Conservation (phyloP, 2,113 vertebrate species). For the Nesoenas mayeri region DNA sequence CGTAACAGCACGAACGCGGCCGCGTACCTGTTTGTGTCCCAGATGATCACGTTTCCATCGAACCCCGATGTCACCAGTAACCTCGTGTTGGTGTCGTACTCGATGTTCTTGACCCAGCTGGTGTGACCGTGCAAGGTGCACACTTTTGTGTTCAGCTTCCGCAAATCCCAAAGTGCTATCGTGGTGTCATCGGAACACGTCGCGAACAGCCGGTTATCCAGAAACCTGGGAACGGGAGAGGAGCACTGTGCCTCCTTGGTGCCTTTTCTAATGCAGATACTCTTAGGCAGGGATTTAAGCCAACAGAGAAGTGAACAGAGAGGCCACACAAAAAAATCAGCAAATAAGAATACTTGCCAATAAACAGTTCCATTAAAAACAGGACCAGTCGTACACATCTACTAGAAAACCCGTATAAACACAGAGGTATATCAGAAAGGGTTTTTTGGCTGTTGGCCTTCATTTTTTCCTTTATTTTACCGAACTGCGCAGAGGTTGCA, state of each 20-base stretch:
- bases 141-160: conserved; percentile 93
- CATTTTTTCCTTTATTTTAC: neutral
- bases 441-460: too few relatives aligned
- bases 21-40: conserved; percentile 96
- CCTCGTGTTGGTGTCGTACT: conserved; percentile 96
- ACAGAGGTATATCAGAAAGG: neutral
- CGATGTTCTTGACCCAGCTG: conserved; percentile 99
- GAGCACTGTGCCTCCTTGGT: neutral
- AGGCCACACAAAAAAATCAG: neutral
- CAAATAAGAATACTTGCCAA: neutral
- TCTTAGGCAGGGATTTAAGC: neutral
- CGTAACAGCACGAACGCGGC: neutral
- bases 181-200: conserved; percentile 99
- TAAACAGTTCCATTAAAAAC: accelerated
- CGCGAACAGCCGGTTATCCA: conserved; percentile 97
- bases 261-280: neutral
- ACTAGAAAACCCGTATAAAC: accelerated
- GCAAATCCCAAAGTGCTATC: conserved; percentile 95
- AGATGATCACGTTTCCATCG: conserved; percentile 98
- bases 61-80: conserved; percentile 98
- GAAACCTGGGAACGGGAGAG: conserved; percentile 79
- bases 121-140: conserved; percentile 96
- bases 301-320: neutral
- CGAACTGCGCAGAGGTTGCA: neutral
- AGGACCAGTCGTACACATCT: neutral